Conservation (phyloP, 1,140 invertebrate species). For the Sitodiplosis mosellana region DNA sequence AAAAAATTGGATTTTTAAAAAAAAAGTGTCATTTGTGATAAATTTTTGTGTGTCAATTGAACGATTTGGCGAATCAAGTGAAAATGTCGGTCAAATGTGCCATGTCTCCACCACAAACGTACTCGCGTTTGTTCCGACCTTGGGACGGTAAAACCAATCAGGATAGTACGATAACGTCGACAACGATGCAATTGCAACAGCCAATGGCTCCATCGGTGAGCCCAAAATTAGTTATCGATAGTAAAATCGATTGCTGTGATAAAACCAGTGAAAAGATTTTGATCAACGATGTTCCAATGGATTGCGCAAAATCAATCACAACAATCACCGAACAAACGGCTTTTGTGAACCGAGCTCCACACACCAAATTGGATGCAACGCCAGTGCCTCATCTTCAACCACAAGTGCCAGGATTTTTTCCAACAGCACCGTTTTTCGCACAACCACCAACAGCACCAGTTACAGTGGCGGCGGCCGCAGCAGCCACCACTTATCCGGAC, state of each 20-base stretch:
- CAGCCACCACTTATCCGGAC: neutral
- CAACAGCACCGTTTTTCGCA: constrained; percentile 11
- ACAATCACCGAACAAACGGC: neutral
- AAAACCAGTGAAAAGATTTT: neutral
- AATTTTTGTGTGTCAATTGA: too few relatives aligned
- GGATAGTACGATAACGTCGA: neutral
- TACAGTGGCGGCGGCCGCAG: neutral
- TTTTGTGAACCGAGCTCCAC: too few relatives aligned
- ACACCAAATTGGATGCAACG: neutral
- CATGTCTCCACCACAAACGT: constrained; percentile 19
- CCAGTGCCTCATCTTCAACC: neutral
- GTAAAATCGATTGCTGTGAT: neutral
- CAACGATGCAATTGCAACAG: neutral
- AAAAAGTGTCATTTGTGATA: too few relatives aligned
- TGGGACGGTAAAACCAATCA: constrained; percentile 15
- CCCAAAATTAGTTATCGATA: neutral
- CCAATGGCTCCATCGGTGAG: neutral
- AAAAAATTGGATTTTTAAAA: too few relatives aligned
- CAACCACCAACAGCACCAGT: constrained; percentile 4
- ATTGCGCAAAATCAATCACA: neutral
- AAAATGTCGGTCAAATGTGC: too few relatives aligned
- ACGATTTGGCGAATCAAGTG: too few relatives aligned
- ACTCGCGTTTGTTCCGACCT: constrained; percentile 23
- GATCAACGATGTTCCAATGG: neutral
- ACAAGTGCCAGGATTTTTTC: neutral